These are phyloP conservation scores for Dendropsophus ebraccatus DNA, from an alignment of 2,113 vertebrate genomes.

Conservation along the genomic window DNA sequence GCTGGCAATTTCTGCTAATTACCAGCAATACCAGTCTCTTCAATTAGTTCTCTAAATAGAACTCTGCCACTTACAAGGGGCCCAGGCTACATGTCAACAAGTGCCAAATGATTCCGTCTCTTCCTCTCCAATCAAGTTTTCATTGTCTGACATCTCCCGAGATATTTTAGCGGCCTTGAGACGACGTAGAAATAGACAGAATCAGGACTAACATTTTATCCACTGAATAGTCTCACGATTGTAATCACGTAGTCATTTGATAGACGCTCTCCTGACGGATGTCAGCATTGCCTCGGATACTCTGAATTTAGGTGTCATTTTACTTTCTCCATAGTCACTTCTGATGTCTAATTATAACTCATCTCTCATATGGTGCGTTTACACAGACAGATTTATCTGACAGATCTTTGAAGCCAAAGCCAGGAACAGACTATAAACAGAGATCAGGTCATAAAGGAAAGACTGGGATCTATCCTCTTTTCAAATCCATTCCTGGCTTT, in stretches of 20 bases:
- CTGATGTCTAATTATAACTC: not conserved
- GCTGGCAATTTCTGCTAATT: constrained; percentile 43
- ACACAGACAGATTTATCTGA: too few species aligned
- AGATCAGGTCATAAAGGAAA: too few species aligned
- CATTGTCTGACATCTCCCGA: constrained; percentile 39
- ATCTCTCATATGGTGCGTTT: too few species aligned
- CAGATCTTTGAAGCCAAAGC: too few species aligned
- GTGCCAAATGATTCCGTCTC: constrained; percentile 31
- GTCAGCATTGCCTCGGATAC: not conserved
- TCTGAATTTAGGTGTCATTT: not conserved
- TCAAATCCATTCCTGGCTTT: too few species aligned
- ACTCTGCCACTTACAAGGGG: constrained; percentile 28
- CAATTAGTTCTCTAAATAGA: constrained; percentile 49
- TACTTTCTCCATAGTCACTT: not conserved
- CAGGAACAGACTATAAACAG: too few species aligned
- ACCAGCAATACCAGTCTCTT: constrained; percentile 29
- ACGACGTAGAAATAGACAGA: constrained; percentile 12
- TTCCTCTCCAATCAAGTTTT: constrained; percentile 57
- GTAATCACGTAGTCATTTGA: constrained; percentile 8
- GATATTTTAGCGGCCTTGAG: constrained; percentile 6
- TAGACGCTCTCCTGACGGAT: not conserved
- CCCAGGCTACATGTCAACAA: constrained; percentile 34
- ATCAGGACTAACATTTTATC: constrained; percentile 28
- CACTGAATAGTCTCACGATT: constrained; percentile 9
- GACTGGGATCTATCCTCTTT: too few species aligned